Evolutionary conservation across 2,888 invertebrate genomes (phyloP).

Genomic region (Pyrochroa serraticornis): DNA sequence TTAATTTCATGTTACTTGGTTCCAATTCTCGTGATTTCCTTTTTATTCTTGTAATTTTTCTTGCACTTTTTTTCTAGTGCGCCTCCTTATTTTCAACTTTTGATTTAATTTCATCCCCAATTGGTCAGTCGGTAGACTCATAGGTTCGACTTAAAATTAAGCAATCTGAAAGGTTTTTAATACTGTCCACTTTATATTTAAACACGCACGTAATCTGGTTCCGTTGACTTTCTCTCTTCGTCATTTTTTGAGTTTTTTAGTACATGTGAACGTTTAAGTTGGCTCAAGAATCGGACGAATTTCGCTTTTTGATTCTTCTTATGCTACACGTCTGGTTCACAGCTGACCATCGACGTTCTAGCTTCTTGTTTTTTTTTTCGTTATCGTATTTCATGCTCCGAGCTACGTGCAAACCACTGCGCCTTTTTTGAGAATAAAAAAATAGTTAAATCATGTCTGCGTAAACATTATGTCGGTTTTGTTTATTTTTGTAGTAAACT

Average conservation of each 20-base stretch:
- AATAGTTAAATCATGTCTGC: too few relatives aligned
- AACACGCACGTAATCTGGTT: conserved; percentile 70
- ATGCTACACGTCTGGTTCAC: conserved; percentile 56
- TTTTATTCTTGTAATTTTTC: conserved; percentile 78
- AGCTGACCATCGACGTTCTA: conserved; percentile 64
- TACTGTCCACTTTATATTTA: conserved; percentile 52
- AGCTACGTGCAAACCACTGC: conserved; percentile 44
- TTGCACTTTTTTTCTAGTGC: conserved; percentile 72
- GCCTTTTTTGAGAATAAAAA: too few relatives aligned
- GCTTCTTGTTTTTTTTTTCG: conserved; percentile 27
- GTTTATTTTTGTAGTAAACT: too few relatives aligned
- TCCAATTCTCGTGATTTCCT: conserved; percentile 70
- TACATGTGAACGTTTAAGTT: conserved; percentile 28
- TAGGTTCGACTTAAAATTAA: conserved; percentile 72
- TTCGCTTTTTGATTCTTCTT: conserved; percentile 45
- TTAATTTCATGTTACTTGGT: conserved; percentile 57
- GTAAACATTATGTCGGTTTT: too few relatives aligned
- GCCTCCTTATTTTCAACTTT: conserved; percentile 75
- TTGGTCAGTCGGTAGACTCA: conserved; percentile 71
- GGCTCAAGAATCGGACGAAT: conserved; percentile 43
- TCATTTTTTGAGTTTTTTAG: neutral
- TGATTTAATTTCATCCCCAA: conserved; percentile 73
- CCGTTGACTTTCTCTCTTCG: conserved; percentile 9
- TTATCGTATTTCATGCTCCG: conserved; percentile 38
- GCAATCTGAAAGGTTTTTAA: conserved; percentile 72